phyloP scores from a whole-genome alignment of 2,797 vertebrate species.

The Fistularia commersonii region DNA sequence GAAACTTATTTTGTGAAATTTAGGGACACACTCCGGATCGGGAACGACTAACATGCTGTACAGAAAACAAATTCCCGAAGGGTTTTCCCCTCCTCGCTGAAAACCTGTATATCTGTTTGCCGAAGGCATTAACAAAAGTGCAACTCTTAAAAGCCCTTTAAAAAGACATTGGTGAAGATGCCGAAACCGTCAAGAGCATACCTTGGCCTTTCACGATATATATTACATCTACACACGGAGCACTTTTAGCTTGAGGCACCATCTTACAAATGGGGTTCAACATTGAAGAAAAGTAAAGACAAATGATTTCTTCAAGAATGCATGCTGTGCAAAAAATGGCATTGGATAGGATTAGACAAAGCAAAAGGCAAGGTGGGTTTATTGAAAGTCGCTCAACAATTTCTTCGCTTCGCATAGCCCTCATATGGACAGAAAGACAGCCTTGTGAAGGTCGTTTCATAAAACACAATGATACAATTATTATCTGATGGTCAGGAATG shows the following conservation, averaged over 20 bases:
- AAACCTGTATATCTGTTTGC: conserved; percentile 36
- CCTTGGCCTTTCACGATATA: conserved; percentile 48
- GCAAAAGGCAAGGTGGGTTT: conserved; percentile 66
- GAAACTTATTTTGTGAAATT: not conserved
- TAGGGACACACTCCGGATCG: conserved; percentile 3
- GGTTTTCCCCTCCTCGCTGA: conserved; percentile 8
- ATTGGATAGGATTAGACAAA: conserved; percentile 36
- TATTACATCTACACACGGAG: conserved; percentile 33
- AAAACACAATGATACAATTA: conserved; percentile 41
- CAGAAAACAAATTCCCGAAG: conserved; percentile 10
- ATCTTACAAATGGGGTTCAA: conserved; percentile 32
- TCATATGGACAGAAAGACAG: conserved; percentile 28
- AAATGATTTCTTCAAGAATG: conserved; percentile 46
- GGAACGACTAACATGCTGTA: not conserved
- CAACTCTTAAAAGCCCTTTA: conserved; percentile 43
- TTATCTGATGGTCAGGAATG: conserved; percentile 16
- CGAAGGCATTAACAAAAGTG: conserved; percentile 34
- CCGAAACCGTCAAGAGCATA: conserved; percentile 24
- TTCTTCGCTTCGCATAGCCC: conserved; percentile 43
- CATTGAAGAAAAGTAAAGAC: conserved; percentile 22
- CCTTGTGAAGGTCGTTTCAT: conserved; percentile 7
- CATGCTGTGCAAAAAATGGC: conserved; percentile 24
- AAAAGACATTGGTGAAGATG: conserved; percentile 41
- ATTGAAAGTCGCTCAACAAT: conserved; percentile 59
- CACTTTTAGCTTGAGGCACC: conserved; percentile 42